Evolutionary conservation across 2,888 invertebrate species (phyloP).

Genomic region (Abrostola triplasia): DNA sequence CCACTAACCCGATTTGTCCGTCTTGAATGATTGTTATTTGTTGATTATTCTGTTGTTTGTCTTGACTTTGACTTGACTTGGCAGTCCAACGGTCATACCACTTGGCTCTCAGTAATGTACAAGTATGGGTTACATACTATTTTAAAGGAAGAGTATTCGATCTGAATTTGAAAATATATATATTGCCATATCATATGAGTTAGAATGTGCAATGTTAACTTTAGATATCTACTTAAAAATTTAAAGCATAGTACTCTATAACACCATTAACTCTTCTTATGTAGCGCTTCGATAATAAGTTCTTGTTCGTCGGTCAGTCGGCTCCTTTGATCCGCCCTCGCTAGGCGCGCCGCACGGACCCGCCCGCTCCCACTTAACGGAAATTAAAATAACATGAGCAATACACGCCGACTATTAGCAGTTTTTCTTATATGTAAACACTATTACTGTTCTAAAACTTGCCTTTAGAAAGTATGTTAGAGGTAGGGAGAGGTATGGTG

Average conservation of each 20-base stretch:
- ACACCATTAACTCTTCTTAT: slow-evolving; percentile 45
- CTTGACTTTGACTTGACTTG: too few species aligned
- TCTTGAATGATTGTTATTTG: too few species aligned
- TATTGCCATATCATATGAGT: too few species aligned
- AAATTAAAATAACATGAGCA: slow-evolving; percentile 75
- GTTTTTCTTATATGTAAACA: slow-evolving; percentile 29
- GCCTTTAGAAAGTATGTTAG: neutral
- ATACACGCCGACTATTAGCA: slow-evolving; percentile 37
- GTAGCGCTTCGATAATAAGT: slow-evolving; percentile 60
- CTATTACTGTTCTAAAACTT: slow-evolving; percentile 3
- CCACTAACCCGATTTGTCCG: too few species aligned
- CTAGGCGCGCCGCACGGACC: slow-evolving; percentile 39
- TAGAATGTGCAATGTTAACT: neutral
- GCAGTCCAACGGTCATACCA: too few species aligned
- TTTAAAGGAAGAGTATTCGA: too few species aligned
- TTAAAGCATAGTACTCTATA: slow-evolving; percentile 15
- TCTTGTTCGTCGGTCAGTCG: slow-evolving; percentile 62
- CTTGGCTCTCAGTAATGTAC: too few species aligned
- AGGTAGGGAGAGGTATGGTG: neutral
- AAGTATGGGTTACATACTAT: too few species aligned
- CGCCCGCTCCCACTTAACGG: slow-evolving; percentile 67
- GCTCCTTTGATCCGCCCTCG: slow-evolving; percentile 72
- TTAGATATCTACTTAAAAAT: neutral
- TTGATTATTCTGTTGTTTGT: too few species aligned
- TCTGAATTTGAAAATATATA: too few species aligned